Conservation (phyloP, 35 echinoderm and acorn worm species). For the Chiridota heheva region DNA sequence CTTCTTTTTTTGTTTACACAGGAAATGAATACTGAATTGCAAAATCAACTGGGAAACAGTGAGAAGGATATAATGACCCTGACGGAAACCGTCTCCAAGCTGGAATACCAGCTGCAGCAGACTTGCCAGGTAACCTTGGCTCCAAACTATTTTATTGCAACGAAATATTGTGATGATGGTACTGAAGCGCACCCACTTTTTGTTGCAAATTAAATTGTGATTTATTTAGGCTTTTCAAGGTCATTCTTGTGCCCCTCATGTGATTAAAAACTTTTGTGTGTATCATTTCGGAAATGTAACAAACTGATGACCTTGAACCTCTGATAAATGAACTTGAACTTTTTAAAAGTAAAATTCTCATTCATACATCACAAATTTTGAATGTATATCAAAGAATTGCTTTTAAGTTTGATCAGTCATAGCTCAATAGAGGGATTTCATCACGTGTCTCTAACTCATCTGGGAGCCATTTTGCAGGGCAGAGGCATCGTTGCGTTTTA, state of each 20-base stretch:
- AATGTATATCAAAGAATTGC: no score
- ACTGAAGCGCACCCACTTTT: neutral
- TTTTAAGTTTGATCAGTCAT: no score
- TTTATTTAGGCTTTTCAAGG: neutral
- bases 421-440: no score
- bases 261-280: neutral
- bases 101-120: constrained; percentile 74
- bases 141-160: neutral
- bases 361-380: no score
- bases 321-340: no score
- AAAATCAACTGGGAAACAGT: constrained; percentile 58
- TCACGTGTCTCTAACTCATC: no score
- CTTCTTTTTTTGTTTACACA: constrained; percentile 23
- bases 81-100: constrained; percentile 55
- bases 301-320: no score
- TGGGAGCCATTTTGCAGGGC: no score
- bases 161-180: neutral
- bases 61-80: constrained; percentile 46
- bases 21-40: constrained; percentile 52
- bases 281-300: neutral
- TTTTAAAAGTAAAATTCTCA: no score
- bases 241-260: neutral
- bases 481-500: no score
- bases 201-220: neutral
- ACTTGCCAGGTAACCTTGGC: constrained; percentile 63